Evolutionary conservation across 2,888 invertebrate genomes (phyloP).

Genomic region (Nysson spinosus): DNA sequence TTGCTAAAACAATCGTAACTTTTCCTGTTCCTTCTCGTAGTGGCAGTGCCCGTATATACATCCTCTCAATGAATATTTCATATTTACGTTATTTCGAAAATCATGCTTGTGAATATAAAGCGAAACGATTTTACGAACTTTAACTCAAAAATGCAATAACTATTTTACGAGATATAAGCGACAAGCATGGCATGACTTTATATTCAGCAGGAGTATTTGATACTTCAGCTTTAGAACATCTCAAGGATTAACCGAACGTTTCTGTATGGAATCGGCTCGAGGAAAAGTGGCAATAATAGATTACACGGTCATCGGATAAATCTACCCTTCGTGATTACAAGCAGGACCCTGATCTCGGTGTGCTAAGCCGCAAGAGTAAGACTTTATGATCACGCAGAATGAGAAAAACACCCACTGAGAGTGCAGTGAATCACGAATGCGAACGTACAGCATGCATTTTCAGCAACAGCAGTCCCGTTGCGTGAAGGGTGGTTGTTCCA

Average conservation of each 20-base stretch:
- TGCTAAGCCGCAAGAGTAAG: slow-evolving; percentile 59
- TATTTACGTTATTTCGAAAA: slow-evolving; percentile 46
- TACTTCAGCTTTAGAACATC: slow-evolving; percentile 38
- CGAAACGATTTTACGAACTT: slow-evolving; percentile 39
- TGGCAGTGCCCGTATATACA: slow-evolving; percentile 18
- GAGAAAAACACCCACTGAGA: slow-evolving; percentile 60
- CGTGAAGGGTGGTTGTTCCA: slow-evolving; percentile 5
- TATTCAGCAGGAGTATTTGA: slow-evolving; percentile 16
- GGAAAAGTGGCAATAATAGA: slow-evolving; percentile 63
- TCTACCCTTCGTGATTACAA: slow-evolving; percentile 51
- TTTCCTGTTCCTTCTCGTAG: slow-evolving; percentile 37
- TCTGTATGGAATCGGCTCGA: slow-evolving; percentile 53
- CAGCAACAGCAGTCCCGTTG: slow-evolving; percentile 18
- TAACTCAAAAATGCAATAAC: slow-evolving; percentile 42
- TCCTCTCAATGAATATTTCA: slow-evolving; percentile 54
- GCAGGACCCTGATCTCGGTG: slow-evolving; percentile 20
- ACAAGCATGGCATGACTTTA: neutral
- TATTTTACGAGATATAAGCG: slow-evolving; percentile 14
- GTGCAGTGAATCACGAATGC: slow-evolving; percentile 43
- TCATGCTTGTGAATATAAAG: slow-evolving; percentile 32
- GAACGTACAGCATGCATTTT: slow-evolving; percentile 20
- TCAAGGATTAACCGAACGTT: slow-evolving; percentile 56
- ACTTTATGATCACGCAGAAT: slow-evolving; percentile 61
- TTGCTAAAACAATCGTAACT: slow-evolving; percentile 58
- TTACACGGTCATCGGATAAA: slow-evolving; percentile 66